Evolutionary conservation across 2,113 vertebrate genomes (phyloP).

Genomic region (Struthio camelus): DNA sequence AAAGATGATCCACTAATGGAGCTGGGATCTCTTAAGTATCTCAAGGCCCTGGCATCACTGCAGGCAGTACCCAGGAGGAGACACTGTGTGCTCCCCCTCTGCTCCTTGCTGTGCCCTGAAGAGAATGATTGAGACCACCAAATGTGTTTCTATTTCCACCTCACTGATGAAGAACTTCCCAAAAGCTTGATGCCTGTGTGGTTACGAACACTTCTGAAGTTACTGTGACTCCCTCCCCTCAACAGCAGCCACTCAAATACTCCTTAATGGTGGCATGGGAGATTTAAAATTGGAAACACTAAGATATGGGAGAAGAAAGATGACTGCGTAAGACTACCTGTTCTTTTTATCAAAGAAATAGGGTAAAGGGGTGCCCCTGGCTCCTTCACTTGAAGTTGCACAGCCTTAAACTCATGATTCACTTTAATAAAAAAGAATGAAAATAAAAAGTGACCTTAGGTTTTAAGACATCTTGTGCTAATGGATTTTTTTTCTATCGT

Average conservation of each 20-base stretch:
- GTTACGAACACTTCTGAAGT: conserved; percentile 70
- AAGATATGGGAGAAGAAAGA: background rate
- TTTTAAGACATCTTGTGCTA: background rate
- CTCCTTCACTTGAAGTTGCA: background rate
- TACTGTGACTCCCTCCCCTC: conserved; percentile 15
- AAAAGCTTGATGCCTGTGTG: conserved; percentile 63
- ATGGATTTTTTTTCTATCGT: background rate
- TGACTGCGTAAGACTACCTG: background rate
- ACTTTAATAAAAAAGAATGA: background rate
- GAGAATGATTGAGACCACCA: conserved; percentile 74
- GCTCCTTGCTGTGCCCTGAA: conserved; percentile 45
- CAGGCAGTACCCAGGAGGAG: conserved; percentile 20
- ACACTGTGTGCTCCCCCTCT: conserved; percentile 49
- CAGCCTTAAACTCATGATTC: background rate
- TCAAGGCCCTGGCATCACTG: conserved; percentile 50
- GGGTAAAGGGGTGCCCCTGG: background rate
- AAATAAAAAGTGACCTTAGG: background rate
- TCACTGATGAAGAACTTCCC: conserved; percentile 60
- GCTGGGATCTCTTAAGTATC: conserved; percentile 30
- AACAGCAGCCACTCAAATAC: conserved; percentile 13
- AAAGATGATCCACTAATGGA: conserved; percentile 60
- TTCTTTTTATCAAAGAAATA: background rate
- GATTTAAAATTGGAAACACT: conserved; percentile 25
- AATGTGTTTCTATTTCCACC: conserved; percentile 77
- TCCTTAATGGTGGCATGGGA: conserved; percentile 5